Conservation (phyloP, 2,888 invertebrate genomes). For the Pediacus dermestoides region DNA sequence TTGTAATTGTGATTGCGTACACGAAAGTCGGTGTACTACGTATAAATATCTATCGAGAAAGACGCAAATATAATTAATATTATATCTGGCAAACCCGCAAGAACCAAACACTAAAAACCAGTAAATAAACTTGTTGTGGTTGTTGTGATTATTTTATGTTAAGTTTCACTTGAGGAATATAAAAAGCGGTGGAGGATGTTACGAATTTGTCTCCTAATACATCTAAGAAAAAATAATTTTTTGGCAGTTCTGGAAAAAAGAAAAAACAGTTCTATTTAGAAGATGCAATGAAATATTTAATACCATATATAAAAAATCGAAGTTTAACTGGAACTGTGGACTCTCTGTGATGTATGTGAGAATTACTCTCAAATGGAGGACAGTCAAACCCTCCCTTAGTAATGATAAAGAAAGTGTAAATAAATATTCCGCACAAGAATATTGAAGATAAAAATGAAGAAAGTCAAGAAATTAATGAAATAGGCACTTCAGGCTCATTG, state of each 20-base stretch:
- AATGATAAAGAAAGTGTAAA: conserved; percentile 9
- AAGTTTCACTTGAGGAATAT: conserved; percentile 14
- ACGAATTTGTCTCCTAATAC: conserved; percentile 10
- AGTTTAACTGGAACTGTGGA: conserved; percentile 14
- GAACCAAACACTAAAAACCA: too few species aligned
- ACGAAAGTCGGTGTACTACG: too few species aligned
- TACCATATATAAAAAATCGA: conserved; percentile 13
- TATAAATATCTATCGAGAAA: too few species aligned
- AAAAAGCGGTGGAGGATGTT: conserved; percentile 16
- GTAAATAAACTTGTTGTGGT: too few species aligned
- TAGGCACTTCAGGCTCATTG: not conserved
- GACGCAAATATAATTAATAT: too few species aligned
- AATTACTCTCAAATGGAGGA: conserved; percentile 10
- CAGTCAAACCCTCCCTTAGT: conserved; percentile 8
- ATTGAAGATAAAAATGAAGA: too few species aligned
- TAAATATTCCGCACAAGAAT: conserved; percentile 7
- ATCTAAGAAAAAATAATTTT: conserved; percentile 12
- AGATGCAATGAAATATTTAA: conserved; percentile 14
- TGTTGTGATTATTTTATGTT: too few species aligned
- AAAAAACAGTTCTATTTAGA: conserved; percentile 14
- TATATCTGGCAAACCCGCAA: too few species aligned
- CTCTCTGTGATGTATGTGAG: conserved; percentile 7
- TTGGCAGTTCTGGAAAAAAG: conserved; percentile 11
- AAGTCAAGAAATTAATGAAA: conserved; percentile 10
- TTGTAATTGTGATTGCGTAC: too few species aligned